Conservation (phyloP, 2,797 vertebrate species). For the Chromobotia macracanthus region DNA sequence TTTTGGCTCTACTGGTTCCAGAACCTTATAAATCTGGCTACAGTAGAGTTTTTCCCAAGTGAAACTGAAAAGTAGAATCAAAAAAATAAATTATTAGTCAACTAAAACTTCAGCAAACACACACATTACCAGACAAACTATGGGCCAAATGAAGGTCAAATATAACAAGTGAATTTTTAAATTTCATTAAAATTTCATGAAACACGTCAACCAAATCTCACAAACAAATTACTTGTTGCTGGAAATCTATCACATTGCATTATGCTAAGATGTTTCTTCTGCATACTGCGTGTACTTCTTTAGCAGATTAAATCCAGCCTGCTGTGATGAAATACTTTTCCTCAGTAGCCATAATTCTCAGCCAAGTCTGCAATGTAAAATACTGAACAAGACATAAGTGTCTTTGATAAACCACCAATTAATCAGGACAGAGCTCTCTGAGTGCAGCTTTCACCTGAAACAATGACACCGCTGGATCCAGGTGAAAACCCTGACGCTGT, state of each 20-base stretch:
- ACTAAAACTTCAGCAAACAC: slow-evolving; percentile 13
- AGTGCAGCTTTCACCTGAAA: slow-evolving; percentile 34
- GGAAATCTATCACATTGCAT: too few relatives aligned
- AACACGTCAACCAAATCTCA: background rate
- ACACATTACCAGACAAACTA: background rate
- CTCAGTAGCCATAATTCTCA: slow-evolving; percentile 23
- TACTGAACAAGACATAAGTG: slow-evolving; percentile 51
- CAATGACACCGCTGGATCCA: slow-evolving; percentile 42
- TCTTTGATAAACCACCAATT: slow-evolving; percentile 49
- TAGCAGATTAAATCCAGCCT: too few relatives aligned
- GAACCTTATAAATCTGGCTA: slow-evolving; percentile 69
- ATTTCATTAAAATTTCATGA: too few relatives aligned
- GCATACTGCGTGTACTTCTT: too few relatives aligned
- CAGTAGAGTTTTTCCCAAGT: slow-evolving; percentile 76
- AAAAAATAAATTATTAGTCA: slow-evolving; percentile 13
- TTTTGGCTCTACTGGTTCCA: slow-evolving; percentile 57
- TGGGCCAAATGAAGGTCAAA: background rate
- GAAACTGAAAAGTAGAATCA: slow-evolving; percentile 71
- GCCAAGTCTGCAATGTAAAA: slow-evolving; percentile 43
- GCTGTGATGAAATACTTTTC: slow-evolving; percentile 22
- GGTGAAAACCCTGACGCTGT: slow-evolving; percentile 50
- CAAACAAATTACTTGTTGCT: background rate
- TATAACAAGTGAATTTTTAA: background rate
- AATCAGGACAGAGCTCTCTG: slow-evolving; percentile 40
- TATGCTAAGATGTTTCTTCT: too few relatives aligned